These are phyloP conservation scores for Ciconia maguari DNA, from an alignment of 2,113 vertebrate genomes.

Conservation along the genomic window DNA sequence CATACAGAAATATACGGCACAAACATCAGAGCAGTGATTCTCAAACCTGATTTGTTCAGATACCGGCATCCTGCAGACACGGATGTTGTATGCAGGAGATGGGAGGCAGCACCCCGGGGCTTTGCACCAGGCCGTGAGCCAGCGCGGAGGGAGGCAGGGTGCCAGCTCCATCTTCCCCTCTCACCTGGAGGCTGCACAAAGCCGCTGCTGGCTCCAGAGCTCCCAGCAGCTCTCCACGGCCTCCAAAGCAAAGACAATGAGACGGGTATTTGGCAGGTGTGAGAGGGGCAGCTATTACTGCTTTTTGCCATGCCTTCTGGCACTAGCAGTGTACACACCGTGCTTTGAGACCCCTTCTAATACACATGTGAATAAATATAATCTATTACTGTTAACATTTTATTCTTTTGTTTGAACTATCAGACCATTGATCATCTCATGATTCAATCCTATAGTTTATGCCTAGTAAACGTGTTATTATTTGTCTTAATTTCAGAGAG, in stretches of 20 bases:
- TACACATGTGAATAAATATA: neutral
- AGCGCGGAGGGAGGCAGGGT: accelerated
- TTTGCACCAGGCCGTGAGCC: neutral
- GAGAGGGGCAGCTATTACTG: neutral
- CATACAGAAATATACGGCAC: neutral
- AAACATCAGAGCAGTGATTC: neutral
- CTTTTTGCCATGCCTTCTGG: neutral
- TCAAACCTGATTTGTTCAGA: neutral
- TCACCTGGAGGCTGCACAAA: neutral
- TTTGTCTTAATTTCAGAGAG: neutral
- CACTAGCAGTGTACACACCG: too few species aligned
- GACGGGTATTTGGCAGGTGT: neutral
- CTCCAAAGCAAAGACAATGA: neutral
- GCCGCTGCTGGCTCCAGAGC: accelerated
- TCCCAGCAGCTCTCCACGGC: neutral
- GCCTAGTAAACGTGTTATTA: neutral
- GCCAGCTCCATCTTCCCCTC: neutral
- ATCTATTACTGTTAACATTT: neutral
- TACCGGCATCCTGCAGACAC: neutral
- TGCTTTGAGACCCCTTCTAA: neutral
- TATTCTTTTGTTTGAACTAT: neutral
- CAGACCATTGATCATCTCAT: neutral
- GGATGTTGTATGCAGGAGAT: accelerated
- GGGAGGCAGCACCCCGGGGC: neutral
- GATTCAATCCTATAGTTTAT: neutral